Evolutionary conservation across 1,140 invertebrate genomes (phyloP), one percentile per base, ranked within the genome.

Genomic region (Hyposmocoma kahamanoa): DNA sequence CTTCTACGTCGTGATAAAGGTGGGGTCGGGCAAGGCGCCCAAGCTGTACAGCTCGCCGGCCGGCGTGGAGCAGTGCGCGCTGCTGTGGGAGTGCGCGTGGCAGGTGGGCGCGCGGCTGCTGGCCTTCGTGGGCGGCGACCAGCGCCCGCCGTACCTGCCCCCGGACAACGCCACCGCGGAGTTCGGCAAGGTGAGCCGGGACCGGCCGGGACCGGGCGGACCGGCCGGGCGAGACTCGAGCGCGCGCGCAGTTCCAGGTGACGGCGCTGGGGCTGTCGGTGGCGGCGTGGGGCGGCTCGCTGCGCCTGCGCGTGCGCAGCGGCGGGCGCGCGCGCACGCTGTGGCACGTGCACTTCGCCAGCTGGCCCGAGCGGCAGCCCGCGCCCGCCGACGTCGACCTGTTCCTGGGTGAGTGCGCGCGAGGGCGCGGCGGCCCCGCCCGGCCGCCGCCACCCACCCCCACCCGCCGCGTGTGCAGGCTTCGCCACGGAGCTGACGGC

Each of bases 1-100:
- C 22, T 95, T 94, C 75, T 97, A 97, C 80, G 94, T 97, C 45
- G 92, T 94, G 21, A 92, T 92, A 9, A 95, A 96, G 74, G 92
- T 92, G 13, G 93, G 93, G n/a, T 19, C 36, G 15, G 36, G 36
- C 4, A 8, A 5, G 17, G 17, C 13, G 2, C 17, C 36, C 13
- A 18, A 39, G 36, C 36, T 39, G 5, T 10, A 15, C 36, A 39
- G 17, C 20, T 15, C 15, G 17, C 2, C 4, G 26, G 41, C 45
- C 17, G 21, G 38, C 30, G 50, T 49, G 43, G 52, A 54, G 47
- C 48, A 58, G 47, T 32, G 63, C 60, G 68, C 59, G n/a, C 57
- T 89, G 59, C 93, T 97, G 72, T 98, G 96, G 96, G 92, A 95
- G 81, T 94, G 94, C 87, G 89, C 95, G 26, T 96, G 94, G 94